A percentile compares a stretch with the other conserved stretches of the same genome.
Conservation (phyloP, 2,888 invertebrate genomes). For the Drosophila kuntzei region DNA sequence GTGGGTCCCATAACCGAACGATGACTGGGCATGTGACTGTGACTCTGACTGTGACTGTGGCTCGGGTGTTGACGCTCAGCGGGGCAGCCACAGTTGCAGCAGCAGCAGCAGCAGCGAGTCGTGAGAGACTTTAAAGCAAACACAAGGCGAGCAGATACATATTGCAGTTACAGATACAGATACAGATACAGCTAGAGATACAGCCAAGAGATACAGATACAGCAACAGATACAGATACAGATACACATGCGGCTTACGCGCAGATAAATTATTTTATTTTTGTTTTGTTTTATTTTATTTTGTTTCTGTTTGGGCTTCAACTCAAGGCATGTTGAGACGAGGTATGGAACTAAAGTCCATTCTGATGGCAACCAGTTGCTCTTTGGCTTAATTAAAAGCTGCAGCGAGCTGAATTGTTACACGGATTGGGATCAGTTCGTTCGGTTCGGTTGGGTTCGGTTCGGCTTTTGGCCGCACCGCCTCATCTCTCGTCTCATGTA, state of each 20-base stretch:
- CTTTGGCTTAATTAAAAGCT: constrained; percentile 81
- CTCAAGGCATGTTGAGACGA: neutral
- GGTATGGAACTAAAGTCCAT: constrained; percentile 6
- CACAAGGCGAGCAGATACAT: constrained; percentile 55
- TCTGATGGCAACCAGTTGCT: constrained; percentile 74
- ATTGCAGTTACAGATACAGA: constrained; percentile 63
- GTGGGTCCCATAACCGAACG: constrained; percentile 40
- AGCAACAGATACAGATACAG: constrained; percentile 49
- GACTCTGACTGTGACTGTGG: constrained; percentile 28
- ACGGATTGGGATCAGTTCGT: constrained; percentile 63
- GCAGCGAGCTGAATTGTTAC: constrained; percentile 78
- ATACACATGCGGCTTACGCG: constrained; percentile 70
- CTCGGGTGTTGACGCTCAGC: constrained; percentile 79
- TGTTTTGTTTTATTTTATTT: neutral
- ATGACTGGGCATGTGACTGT: constrained; percentile 30
- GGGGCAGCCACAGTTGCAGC: constrained; percentile 58
- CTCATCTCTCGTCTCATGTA: constrained; percentile 42
- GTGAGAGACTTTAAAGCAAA: constrained; percentile 68
- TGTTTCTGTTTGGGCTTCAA: neutral
- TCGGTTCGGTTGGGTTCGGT: constrained; percentile 13
- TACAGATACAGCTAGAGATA: constrained; percentile 17
- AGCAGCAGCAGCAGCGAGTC: constrained; percentile 48
- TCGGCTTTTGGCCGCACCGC: constrained; percentile 25
- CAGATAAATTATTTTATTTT: constrained; percentile 77
- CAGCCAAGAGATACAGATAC: constrained; percentile 44